Percentiles rank a stretch among this genome's conserved stretches.
Evolutionary conservation across 1,140 invertebrate genomes (phyloP).

Genomic region (Pseudachorutes palmiensis): DNA sequence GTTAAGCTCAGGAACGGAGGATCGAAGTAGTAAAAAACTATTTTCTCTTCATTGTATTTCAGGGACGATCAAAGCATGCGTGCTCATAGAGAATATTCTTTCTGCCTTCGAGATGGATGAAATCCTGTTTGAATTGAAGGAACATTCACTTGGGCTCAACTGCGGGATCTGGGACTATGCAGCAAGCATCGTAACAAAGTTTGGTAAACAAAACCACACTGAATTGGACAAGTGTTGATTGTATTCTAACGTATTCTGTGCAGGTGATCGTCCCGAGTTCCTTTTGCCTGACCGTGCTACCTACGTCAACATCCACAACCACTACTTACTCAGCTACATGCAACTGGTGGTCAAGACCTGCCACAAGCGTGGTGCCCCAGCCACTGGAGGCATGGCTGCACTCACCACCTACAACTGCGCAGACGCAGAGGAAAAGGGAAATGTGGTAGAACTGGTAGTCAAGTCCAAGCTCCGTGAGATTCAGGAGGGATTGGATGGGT

Average conservation of each 20-base stretch:
- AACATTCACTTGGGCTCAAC: slow-evolving; percentile 62
- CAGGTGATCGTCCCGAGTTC: slow-evolving; percentile 52
- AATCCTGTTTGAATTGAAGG: slow-evolving; percentile 56
- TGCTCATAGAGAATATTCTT: slow-evolving; percentile 63
- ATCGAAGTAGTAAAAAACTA: neutral
- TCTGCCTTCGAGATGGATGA: slow-evolving; percentile 61
- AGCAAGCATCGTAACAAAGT: slow-evolving; percentile 61
- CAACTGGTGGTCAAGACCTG: slow-evolving; percentile 54
- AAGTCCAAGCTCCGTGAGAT: slow-evolving; percentile 53
- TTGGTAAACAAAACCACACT: slow-evolving; percentile 44
- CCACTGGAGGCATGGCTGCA: slow-evolving; percentile 60
- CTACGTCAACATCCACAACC: slow-evolving; percentile 56
- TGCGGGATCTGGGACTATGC: slow-evolving; percentile 70
- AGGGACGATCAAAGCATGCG: slow-evolving; percentile 61
- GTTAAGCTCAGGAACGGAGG: neutral
- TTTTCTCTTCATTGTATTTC: slow-evolving; percentile 30
- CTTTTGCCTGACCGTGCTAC: slow-evolving; percentile 60
- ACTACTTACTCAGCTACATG: slow-evolving; percentile 58
- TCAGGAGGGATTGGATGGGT: slow-evolving; percentile 57
- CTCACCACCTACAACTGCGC: slow-evolving; percentile 39
- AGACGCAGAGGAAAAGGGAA: neutral
- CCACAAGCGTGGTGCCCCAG: slow-evolving; percentile 53
- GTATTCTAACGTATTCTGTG: neutral
- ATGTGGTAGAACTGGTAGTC: slow-evolving; percentile 39
- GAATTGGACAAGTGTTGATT: neutral